Evolutionary conservation across 2,888 invertebrate species (phyloP).

Genomic region (Tridacna gigas): DNA sequence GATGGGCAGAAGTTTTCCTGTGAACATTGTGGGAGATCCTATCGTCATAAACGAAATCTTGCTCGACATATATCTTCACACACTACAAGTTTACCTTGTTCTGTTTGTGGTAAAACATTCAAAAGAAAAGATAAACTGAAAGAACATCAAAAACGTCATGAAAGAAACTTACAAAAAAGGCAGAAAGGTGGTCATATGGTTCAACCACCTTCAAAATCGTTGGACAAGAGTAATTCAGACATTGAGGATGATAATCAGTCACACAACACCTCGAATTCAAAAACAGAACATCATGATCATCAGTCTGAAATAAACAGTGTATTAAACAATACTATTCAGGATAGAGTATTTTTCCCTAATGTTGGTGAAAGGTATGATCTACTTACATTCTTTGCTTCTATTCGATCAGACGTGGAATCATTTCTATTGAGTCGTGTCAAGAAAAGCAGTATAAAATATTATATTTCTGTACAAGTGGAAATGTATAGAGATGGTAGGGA

Average conservation of each 20-base stretch:
- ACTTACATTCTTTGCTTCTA: slow-evolving; percentile 40
- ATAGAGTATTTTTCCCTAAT: slow-evolving; percentile 29
- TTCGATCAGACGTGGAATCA: slow-evolving; percentile 6
- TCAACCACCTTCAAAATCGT: background rate
- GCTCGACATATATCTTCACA: background rate
- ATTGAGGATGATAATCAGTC: background rate
- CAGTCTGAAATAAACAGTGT: slow-evolving; percentile 17
- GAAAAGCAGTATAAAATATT: slow-evolving; percentile 39
- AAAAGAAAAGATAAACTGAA: background rate
- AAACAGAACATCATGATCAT: background rate
- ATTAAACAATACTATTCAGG: slow-evolving; percentile 16
- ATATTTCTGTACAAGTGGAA: slow-evolving; percentile 47
- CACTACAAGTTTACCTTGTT: background rate
- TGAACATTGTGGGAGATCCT: background rate
- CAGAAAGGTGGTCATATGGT: background rate
- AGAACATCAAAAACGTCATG: background rate
- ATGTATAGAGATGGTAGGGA: slow-evolving; percentile 34
- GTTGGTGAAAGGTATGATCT: slow-evolving; percentile 36
- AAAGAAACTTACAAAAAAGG: background rate
- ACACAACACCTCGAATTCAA: background rate
- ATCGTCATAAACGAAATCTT: background rate
- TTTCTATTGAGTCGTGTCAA: slow-evolving; percentile 20
- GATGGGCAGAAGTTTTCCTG: too few relatives aligned
- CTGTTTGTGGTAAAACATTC: background rate
- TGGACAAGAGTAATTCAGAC: background rate